Conservation (phyloP, 2,113 vertebrate species). For the Motacilla alba region DNA sequence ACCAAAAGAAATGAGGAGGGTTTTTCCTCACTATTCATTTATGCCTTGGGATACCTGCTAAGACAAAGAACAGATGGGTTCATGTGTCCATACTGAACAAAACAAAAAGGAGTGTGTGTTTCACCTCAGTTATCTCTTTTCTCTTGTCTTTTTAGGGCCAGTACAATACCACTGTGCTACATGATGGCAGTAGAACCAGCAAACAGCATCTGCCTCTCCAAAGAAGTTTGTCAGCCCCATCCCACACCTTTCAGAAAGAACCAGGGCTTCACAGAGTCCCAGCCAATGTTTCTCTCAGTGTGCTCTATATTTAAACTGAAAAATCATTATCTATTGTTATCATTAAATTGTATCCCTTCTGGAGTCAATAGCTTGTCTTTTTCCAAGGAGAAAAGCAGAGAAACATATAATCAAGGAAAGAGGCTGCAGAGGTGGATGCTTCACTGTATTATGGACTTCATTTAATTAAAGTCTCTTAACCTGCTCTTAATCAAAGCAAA, state of each 20-base stretch:
- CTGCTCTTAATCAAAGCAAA: slow-evolving; percentile 61
- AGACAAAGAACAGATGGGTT: not conserved
- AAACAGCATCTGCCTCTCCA: not conserved
- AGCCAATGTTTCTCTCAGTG: not conserved
- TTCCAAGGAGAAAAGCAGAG: slow-evolving; percentile 9
- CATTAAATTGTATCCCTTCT: not conserved
- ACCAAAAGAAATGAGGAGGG: not conserved
- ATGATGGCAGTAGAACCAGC: not conserved
- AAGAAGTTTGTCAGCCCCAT: not conserved
- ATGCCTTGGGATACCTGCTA: not conserved
- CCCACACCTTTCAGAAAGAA: not conserved
- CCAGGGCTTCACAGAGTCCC: not conserved
- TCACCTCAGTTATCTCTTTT: not conserved
- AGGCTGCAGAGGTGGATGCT: slow-evolving; percentile 5
- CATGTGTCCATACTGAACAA: not conserved
- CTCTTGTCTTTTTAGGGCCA: not conserved
- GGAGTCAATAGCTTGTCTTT: not conserved
- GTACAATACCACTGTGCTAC: not conserved
- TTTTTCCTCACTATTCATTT: not conserved
- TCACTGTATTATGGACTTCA: slow-evolving; percentile 8
- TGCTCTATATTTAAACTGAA: not conserved
- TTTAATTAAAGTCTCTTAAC: slow-evolving; percentile 59
- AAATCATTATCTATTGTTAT: not conserved
- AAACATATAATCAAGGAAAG: slow-evolving; percentile 28
- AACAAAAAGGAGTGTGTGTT: rapidly evolving